Percentiles rank a stretch among this genome's conserved stretches.
These are phyloP conservation scores for Latrodectus elegans DNA, from an alignment of 2,888 invertebrate genomes.

Conservation along the genomic window DNA sequence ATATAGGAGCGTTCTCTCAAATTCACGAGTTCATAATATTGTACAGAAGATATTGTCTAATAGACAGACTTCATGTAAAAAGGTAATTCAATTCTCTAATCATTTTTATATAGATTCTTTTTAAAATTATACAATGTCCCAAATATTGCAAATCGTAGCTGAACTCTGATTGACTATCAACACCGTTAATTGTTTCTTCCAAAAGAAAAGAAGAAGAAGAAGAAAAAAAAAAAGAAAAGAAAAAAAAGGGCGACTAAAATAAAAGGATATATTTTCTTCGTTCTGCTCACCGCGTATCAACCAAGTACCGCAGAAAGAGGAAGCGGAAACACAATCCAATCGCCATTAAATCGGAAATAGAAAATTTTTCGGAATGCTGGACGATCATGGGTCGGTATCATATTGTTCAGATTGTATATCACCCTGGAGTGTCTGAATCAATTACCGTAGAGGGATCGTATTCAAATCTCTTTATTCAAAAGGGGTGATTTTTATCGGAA, in stretches of 20 bases:
- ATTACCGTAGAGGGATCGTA: constrained; percentile 58
- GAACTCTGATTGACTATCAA: no score
- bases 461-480: constrained; percentile 57
- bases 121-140: no score
- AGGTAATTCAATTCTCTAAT: no score
- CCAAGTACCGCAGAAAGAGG: constrained; percentile 11
- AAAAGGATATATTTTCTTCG: neutral
- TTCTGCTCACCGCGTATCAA: constrained; percentile 15
- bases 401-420: constrained; percentile 64
- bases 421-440: constrained; percentile 43
- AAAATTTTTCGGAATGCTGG: constrained; percentile 28
- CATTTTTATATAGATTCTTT: no score
- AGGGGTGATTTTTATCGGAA: constrained; percentile 30
- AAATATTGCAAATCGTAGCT: no score
- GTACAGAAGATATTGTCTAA: no score
- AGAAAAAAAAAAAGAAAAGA: no score
- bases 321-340: constrained; percentile 55
- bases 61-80: no score
- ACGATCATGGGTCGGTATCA: constrained; percentile 53
- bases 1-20: no score
- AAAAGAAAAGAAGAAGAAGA: no score
- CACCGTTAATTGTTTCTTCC: no score
- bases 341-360: constrained; percentile 58
- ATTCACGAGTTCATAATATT: no score
- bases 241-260: neutral